A percentile compares a stretch with the other conserved stretches of the same genome.
Evolutionary conservation across 2,113 vertebrate genomes (phyloP).

Genomic region (Nicator chloris): DNA sequence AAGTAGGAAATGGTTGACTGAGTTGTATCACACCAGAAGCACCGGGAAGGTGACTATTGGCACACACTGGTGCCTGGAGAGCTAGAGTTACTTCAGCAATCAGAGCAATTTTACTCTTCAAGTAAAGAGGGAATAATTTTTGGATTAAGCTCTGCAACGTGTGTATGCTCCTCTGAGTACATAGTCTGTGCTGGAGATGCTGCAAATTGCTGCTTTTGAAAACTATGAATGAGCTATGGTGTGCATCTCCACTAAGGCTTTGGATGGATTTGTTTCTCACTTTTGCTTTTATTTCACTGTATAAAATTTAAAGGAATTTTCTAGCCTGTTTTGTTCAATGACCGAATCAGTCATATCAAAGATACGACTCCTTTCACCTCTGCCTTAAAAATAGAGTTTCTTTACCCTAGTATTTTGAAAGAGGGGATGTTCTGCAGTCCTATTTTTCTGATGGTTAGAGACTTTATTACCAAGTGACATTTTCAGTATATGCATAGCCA

Average conservation of each 20-base stretch:
- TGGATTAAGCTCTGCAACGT: not conserved
- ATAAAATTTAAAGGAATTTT: not conserved
- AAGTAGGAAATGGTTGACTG: not conserved
- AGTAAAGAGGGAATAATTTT: constrained; percentile 12
- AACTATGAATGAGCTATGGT: not conserved
- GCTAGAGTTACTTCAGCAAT: not conserved
- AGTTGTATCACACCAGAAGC: not conserved
- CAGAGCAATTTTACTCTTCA: not conserved
- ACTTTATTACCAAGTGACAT: not conserved
- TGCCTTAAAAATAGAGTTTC: not conserved
- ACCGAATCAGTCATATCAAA: not conserved
- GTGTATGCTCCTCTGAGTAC: not conserved
- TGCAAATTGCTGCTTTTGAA: not conserved
- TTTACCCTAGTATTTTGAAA: not conserved
- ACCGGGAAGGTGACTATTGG: not conserved
- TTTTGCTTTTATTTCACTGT: not conserved
- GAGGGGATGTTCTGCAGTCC: not conserved
- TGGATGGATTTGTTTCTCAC: not conserved
- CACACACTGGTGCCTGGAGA: not conserved
- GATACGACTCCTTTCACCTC: not conserved
- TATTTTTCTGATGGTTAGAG: not conserved
- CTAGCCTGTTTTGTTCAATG: not conserved
- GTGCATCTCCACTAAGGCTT: not conserved
- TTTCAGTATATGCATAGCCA: not conserved
- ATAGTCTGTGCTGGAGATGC: not conserved